Conservation (phyloP, 2,113 vertebrate species). For the Lamprologus lemairii region DNA sequence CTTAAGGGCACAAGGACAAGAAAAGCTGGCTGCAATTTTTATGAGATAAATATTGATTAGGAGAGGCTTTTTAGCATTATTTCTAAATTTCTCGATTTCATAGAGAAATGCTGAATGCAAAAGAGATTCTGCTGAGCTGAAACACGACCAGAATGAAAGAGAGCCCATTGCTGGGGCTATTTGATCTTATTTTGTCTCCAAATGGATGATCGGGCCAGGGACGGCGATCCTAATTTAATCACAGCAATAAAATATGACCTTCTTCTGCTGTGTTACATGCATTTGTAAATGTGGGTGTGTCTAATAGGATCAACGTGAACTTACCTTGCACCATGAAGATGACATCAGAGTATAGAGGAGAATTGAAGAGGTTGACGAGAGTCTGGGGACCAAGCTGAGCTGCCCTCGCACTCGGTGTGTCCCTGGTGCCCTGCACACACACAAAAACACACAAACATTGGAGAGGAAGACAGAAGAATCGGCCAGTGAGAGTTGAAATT, state of each 20-base stretch:
- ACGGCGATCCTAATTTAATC: constrained; percentile 18
- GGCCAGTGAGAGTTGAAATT: background rate
- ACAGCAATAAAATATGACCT: constrained; percentile 19
- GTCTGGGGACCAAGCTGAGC: constrained; percentile 75
- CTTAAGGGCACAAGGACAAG: background rate
- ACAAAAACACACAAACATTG: background rate
- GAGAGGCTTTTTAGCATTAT: background rate
- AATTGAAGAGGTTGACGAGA: constrained; percentile 90
- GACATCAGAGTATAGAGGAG: constrained; percentile 88
- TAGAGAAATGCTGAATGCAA: background rate
- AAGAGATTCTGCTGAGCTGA: background rate
- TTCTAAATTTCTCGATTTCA: constrained; percentile 2
- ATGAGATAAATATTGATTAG: constrained; percentile 22
- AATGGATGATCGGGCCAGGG: background rate
- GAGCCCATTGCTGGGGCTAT: background rate
- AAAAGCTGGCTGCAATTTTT: background rate
- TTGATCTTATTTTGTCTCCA: constrained; percentile 21
- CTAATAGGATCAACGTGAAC: background rate
- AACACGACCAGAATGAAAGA: background rate
- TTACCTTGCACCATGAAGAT: constrained; percentile 97
- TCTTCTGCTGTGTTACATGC: background rate
- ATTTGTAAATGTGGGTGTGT: background rate
- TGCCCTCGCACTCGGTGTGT: constrained; percentile 64
- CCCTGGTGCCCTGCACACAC: constrained; percentile 51
- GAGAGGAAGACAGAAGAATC: background rate